Percentiles rank a stretch among this genome's conserved stretches.
Evolutionary conservation across 2,113 vertebrate species (phyloP).

Genomic region (Eptesicus fuscus): DNA sequence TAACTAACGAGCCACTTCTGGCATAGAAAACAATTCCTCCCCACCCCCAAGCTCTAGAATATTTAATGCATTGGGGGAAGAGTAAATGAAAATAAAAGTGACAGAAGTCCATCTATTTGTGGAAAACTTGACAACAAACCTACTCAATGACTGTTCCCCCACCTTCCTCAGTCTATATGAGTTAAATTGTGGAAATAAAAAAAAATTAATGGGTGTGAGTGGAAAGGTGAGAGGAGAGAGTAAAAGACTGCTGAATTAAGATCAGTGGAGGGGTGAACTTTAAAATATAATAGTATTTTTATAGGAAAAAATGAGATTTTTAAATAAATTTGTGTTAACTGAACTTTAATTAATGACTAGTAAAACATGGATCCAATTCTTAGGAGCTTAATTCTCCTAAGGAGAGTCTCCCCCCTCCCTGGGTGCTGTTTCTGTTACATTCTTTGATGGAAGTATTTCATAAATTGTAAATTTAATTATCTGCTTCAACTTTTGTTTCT

Average conservation of each 20-base stretch:
- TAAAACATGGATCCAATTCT: not conserved
- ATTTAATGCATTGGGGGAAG: conserved; percentile 2
- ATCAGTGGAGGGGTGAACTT: not conserved
- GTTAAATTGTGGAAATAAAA: not conserved
- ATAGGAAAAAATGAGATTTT: not conserved
- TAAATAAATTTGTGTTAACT: not conserved
- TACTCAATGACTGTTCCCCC: conserved; percentile 26
- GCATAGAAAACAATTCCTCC: conserved; percentile 32
- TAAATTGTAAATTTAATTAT: not conserved
- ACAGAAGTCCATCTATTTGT: conserved; percentile 65
- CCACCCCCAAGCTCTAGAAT: not conserved
- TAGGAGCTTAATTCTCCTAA: not conserved
- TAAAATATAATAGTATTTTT: not conserved
- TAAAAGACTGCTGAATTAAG: not conserved
- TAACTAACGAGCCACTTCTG: conserved; percentile 29
- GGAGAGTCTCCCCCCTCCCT: not conserved
- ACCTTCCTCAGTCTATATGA: not conserved
- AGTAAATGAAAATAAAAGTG: conserved; percentile 39
- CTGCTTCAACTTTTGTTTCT: not conserved
- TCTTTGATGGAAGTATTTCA: conserved; percentile 17
- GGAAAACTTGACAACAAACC: conserved; percentile 69
- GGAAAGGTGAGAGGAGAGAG: not conserved
- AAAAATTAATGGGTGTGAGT: not conserved
- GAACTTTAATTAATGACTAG: not conserved
- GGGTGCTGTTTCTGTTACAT: not conserved